Conservation (phyloP, 2,113 vertebrate genomes). For the Halcyon malimbica region DNA sequence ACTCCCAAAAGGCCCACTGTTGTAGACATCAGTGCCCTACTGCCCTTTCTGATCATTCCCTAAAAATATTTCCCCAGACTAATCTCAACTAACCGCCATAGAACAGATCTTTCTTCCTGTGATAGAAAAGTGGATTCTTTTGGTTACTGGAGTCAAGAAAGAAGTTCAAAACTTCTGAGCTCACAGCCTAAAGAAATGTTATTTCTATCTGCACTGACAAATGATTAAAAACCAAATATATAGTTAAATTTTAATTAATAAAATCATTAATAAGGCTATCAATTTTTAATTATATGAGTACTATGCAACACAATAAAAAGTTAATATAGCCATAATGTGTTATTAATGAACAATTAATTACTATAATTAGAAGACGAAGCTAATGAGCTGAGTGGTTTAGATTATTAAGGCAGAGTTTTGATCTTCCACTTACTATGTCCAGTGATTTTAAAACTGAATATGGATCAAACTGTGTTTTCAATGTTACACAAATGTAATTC, state of each 20-base stretch:
- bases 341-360: conserved; percentile 56
- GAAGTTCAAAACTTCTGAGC: neutral
- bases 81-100: neutral
- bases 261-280: neutral
- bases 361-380: neutral
- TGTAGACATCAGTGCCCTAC: neutral
- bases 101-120: neutral
- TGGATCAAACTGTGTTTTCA: neutral
- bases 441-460: neutral
- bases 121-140: neutral
- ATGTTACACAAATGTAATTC: neutral
- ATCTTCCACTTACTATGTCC: neutral
- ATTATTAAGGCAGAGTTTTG: neutral
- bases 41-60: accelerated
- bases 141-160: neutral
- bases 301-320: neutral
- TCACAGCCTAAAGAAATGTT: neutral
- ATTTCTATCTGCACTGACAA: neutral
- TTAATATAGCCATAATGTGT: neutral
- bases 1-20: neutral
- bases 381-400: neutral
- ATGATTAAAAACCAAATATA: neutral
- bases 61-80: neutral
- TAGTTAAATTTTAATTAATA: conserved; percentile 11
- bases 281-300: neutral